Conservation (phyloP, 2,797 vertebrate genomes). For the Psittacula derbiana region DNA sequence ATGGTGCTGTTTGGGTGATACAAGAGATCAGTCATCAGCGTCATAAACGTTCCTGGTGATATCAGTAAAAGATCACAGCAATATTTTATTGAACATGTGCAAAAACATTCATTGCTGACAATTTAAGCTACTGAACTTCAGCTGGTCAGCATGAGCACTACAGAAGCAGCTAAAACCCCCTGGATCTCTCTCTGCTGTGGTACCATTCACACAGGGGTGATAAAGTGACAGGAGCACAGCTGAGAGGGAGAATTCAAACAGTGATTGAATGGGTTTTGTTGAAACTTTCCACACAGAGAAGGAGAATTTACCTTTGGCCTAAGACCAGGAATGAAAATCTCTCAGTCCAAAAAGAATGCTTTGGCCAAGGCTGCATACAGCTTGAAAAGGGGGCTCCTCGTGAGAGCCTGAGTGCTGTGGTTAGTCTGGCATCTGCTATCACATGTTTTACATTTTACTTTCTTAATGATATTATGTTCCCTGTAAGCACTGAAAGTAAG, state of each 20-base stretch:
- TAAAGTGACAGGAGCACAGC: background rate
- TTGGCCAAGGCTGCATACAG: background rate
- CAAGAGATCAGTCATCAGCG: background rate
- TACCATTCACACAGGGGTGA: rapidly evolving
- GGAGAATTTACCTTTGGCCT: slow-evolving; percentile 42
- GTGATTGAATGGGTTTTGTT: background rate
- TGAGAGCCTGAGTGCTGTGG: slow-evolving; percentile 27
- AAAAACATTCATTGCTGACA: background rate
- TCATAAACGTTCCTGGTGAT: background rate
- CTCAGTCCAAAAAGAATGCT: background rate
- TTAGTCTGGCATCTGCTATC: slow-evolving; percentile 42
- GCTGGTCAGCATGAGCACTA: background rate
- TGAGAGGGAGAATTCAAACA: background rate
- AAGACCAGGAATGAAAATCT: slow-evolving; percentile 27
- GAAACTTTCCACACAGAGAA: slow-evolving; percentile 20
- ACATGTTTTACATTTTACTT: slow-evolving; percentile 48
- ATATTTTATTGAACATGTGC: background rate
- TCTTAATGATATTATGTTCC: slow-evolving; percentile 49
- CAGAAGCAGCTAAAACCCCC: background rate
- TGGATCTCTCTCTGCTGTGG: background rate
- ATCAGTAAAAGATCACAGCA: background rate
- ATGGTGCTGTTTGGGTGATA: background rate
- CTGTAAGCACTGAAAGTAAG: background rate
- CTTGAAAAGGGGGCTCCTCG: slow-evolving; percentile 24
- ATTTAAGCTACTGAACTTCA: background rate